phyloP scores from a whole-genome alignment of 2,113 vertebrate species.

The Emydocephalus ijimae region DNA sequence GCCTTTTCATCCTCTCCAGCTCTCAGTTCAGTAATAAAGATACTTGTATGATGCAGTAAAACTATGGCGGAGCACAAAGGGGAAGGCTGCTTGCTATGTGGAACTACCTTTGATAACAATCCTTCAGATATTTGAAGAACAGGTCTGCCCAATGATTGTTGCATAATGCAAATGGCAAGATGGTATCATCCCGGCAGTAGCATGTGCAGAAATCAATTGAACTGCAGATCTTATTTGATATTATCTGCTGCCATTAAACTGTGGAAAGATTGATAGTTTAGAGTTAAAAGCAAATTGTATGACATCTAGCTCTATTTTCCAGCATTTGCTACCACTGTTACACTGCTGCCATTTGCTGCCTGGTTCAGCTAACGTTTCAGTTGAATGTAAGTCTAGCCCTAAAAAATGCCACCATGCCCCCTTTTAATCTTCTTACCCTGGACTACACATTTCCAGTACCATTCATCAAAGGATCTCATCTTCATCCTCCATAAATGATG shows the following conservation, averaged over 20 bases:
- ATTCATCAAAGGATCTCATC: neutral
- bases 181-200: neutral
- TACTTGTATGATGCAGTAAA: neutral
- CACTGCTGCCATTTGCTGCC: neutral
- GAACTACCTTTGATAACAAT: neutral
- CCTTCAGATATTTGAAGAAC: neutral
- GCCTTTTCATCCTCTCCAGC: neutral
- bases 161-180: neutral
- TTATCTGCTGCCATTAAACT: neutral
- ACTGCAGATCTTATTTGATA: neutral
- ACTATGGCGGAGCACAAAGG: neutral
- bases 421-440: neutral
- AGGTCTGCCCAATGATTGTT: neutral
- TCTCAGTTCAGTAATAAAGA: neutral
- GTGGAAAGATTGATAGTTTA: neutral
- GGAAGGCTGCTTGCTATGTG: neutral
- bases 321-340: neutral
- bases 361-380: neutral
- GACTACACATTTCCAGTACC: neutral
- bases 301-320: neutral
- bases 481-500: neutral
- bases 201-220: neutral
- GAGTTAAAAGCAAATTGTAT: neutral
- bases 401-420: neutral
- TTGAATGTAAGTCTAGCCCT: neutral